These are phyloP conservation scores for Micropoecilia bifurca DNA, from an alignment of 2,797 vertebrate genomes.

Conservation along the genomic window DNA sequence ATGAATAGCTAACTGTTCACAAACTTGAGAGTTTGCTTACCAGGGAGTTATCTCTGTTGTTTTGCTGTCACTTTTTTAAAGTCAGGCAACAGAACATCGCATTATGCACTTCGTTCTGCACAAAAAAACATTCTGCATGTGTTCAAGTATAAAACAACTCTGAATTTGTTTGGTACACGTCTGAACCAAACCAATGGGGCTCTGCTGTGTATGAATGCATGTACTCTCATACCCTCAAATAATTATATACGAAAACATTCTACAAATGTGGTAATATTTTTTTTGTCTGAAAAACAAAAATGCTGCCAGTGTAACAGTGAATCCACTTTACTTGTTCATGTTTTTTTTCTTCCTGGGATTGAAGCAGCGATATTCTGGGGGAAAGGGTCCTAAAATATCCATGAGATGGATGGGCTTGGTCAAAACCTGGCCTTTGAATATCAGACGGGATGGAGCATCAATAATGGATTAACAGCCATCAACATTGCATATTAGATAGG, in stretches of 20 bases:
- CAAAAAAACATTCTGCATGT: background rate
- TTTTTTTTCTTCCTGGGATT: constrained; percentile 27
- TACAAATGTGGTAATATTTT: too few relatives aligned
- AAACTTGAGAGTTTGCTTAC: background rate
- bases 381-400: constrained; percentile 71
- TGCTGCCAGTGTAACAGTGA: background rate
- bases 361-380: constrained; percentile 49
- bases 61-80: background rate
- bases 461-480: constrained; percentile 77
- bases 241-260: too few relatives aligned
- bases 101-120: background rate
- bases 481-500: constrained; percentile 74
- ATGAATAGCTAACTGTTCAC: background rate
- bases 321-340: constrained; percentile 43
- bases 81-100: background rate
- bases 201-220: too few relatives aligned
- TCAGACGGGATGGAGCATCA: constrained; percentile 65
- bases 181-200: too few relatives aligned
- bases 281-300: background rate
- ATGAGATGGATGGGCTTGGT: constrained; percentile 68
- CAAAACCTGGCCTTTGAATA: constrained; percentile 70
- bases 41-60: background rate
- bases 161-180: too few relatives aligned
- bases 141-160: background rate
- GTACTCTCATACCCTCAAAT: too few relatives aligned